Base-by-base conservation (phyloP, 2,113 vertebrate species). In the Rousettus leschenaultii region DNA sequence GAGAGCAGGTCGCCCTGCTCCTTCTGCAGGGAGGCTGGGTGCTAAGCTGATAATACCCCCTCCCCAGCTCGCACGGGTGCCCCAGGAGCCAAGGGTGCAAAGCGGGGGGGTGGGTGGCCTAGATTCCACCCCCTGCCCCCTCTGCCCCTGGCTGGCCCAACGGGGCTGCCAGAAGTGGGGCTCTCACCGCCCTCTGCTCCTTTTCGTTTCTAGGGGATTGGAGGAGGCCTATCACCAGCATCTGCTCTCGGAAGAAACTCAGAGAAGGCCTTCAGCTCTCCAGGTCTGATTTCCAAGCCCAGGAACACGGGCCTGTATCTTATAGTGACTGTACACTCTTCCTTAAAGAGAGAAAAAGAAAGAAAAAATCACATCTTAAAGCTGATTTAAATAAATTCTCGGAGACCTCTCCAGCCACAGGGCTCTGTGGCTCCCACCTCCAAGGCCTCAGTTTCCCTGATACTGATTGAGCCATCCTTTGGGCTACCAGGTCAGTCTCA, bases 181-280 rank as follows among this genome's bases (percentile, higher is more conserved):
- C 1, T 38, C 28, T 51, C 40, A 1, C 2, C n/a, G 59, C 10
- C n/a, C 26, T 7, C 43, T 63, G 55, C n/a, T 26, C 51, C 19
- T 66, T 9, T 30, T 7, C 14, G 3, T 33, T 91, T 22, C 70
- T 40, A 22, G 0, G 8, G 2, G 3, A 13, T 16, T 11, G 26
- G 14, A n/a, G 57, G 13, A n/a, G 45, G 3, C 18, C 14, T 12
- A 21, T 30, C 3, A 0, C 73, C 18, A 2, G 45, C 22, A 22
- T 33, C 59, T 21, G 19, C 33, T 14, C 22, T 75, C 74, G 2
- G 4, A 13, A 43, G 24, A 40, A 55, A 30, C 70, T 91, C 74
- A 38, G 13, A 63, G 59, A 71, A 51, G 3, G 14, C 15, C 33
- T 57, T 71, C 51, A 0, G 9, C 22, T 38, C 13, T 28, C 57